Evolutionary conservation across 1,140 invertebrate species (phyloP).

Genomic region (Babylonia areolata): DNA sequence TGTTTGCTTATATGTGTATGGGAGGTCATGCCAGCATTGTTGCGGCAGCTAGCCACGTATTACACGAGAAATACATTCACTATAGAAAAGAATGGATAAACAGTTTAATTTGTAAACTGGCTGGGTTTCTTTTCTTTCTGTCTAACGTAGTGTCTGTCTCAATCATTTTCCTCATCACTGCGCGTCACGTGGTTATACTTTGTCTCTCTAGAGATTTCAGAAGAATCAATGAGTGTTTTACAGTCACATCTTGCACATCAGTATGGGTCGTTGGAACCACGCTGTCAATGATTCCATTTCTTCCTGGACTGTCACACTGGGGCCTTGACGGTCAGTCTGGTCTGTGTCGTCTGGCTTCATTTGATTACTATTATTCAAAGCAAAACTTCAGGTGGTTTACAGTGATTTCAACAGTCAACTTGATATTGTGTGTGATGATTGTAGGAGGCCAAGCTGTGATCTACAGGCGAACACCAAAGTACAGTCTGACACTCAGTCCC

Average conservation of each 20-base stretch:
- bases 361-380: neutral
- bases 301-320: constrained; percentile 36
- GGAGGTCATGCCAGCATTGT: constrained; percentile 48
- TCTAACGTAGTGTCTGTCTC: constrained; percentile 56
- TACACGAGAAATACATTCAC: constrained; percentile 7
- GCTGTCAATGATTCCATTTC: neutral
- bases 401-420: neutral
- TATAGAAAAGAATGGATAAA: neutral
- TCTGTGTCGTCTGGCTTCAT: neutral
- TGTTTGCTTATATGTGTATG: constrained; percentile 61
- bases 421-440: neutral
- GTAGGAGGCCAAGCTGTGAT: neutral
- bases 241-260: neutral
- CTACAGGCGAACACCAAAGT: neutral
- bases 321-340: neutral
- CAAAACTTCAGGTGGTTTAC: neutral
- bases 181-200: constrained; percentile 55
- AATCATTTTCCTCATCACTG: constrained; percentile 47
- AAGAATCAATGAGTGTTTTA: constrained; percentile 32
- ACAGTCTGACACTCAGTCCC: neutral
- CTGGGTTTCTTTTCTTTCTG: neutral
- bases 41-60: constrained; percentile 53
- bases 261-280: neutral
- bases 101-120: neutral
- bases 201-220: constrained; percentile 53